Conservation (phyloP, 2,797 vertebrate species). For the Percopsis omiscomaycus region DNA sequence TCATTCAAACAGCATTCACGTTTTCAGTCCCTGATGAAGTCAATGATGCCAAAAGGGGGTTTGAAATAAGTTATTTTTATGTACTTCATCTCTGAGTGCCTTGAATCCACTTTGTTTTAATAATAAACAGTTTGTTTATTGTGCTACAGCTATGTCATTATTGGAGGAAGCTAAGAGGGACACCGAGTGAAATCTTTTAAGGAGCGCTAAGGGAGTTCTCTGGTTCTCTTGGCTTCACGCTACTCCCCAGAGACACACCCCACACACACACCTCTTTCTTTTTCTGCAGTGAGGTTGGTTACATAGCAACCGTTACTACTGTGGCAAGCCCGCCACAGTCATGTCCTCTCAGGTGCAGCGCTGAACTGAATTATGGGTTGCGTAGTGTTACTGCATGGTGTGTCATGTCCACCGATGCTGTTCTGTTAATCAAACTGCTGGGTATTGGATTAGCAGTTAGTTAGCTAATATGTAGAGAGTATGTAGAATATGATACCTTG, state of each 20-base stretch:
- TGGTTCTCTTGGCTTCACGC: slow-evolving; percentile 23
- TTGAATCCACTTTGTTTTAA: too few relatives aligned
- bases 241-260: slow-evolving; percentile 33
- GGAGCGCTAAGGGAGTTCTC: slow-evolving; percentile 37
- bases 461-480: background rate
- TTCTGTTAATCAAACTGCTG: too few relatives aligned
- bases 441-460: background rate
- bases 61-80: too few relatives aligned
- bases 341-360: background rate
- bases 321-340: slow-evolving; percentile 15
- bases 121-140: background rate
- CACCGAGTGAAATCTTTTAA: slow-evolving; percentile 25
- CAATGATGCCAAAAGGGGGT: too few relatives aligned
- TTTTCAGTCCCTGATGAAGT: too few relatives aligned
- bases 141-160: background rate
- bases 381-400: background rate
- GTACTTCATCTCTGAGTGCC: too few relatives aligned
- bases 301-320: slow-evolving; percentile 34
- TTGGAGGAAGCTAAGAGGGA: slow-evolving; percentile 2
- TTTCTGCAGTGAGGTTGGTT: slow-evolving; percentile 29
- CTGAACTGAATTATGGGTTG: slow-evolving; percentile 1
- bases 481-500: slow-evolving; percentile 80
- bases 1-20: too few relatives aligned
- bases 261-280: slow-evolving; percentile 38
- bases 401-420: too few relatives aligned